Evolutionary conservation across 2,888 invertebrate species (phyloP).

Genomic region (Scaptomyza tumidula): DNA sequence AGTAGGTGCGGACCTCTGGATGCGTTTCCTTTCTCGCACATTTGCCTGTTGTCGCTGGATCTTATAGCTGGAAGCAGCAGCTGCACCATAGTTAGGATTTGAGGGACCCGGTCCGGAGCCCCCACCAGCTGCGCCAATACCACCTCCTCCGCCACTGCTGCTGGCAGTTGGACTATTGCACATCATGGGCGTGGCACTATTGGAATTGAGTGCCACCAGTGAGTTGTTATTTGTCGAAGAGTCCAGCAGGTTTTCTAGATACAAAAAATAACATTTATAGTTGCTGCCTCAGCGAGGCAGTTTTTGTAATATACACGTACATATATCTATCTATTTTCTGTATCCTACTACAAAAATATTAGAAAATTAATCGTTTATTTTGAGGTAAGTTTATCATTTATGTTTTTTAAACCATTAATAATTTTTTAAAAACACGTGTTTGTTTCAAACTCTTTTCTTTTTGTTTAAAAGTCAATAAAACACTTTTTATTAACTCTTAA

Average conservation of each 20-base stretch:
- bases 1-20: slow-evolving; percentile 98
- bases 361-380: too few relatives aligned
- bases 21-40: slow-evolving; percentile 97
- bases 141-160: slow-evolving; percentile 59
- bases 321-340: neutral
- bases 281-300: neutral
- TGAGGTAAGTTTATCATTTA: too few relatives aligned
- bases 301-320: too few relatives aligned
- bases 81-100: slow-evolving; percentile 56
- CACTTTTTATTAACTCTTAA: too few relatives aligned
- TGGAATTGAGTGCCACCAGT: slow-evolving; percentile 61
- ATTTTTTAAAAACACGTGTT: too few relatives aligned
- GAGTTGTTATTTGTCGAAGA: slow-evolving; percentile 76
- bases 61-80: slow-evolving; percentile 86
- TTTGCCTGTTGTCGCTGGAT: slow-evolving; percentile 96
- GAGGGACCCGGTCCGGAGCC: slow-evolving; percentile 30
- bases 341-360: too few relatives aligned
- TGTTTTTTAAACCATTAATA: too few relatives aligned
- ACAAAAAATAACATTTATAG: slow-evolving; percentile 21
- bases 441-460: too few relatives aligned
- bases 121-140: slow-evolving; percentile 24
- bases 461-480: too few relatives aligned
- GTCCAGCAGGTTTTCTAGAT: slow-evolving; percentile 76
- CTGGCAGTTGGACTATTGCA: slow-evolving; percentile 79
- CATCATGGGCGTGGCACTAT: slow-evolving; percentile 63